Conservation (phyloP, 2,113 vertebrate species). For the Falco punctatus region DNA sequence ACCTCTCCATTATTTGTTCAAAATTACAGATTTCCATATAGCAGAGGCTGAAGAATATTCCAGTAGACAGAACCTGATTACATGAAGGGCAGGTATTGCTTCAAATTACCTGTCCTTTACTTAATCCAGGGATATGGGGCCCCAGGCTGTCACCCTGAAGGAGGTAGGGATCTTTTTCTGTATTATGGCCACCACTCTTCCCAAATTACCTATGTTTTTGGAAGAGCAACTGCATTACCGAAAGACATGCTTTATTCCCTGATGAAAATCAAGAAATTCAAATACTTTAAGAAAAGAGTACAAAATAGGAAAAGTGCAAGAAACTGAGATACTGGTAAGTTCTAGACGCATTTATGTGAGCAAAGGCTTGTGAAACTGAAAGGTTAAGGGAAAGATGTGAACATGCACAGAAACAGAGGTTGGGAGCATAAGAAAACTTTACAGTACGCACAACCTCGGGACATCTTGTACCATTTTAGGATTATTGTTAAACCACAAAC, state of each 20-base stretch:
- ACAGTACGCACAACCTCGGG: fast-evolving
- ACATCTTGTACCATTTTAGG: background rate
- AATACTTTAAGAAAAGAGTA: background rate
- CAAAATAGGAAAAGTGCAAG: background rate
- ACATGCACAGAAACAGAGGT: background rate
- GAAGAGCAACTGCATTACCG: background rate
- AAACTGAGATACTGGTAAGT: background rate
- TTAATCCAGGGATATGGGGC: background rate
- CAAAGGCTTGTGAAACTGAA: background rate
- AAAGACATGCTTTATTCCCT: background rate
- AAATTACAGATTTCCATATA: background rate
- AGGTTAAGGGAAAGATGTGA: background rate
- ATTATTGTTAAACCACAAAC: background rate
- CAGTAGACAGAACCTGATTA: background rate
- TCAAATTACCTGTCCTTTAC: background rate
- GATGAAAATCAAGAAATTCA: background rate
- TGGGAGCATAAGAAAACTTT: background rate
- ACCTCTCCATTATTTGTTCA: background rate
- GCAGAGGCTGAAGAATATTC: background rate
- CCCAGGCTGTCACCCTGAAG: background rate
- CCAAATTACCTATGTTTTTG: background rate
- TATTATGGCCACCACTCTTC: background rate
- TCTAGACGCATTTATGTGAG: fast-evolving
- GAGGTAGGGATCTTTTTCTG: background rate
- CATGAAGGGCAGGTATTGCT: background rate